These are phyloP conservation scores for Eristalis tenax DNA, from an alignment of 2,888 invertebrate species.

Conservation along the genomic window DNA sequence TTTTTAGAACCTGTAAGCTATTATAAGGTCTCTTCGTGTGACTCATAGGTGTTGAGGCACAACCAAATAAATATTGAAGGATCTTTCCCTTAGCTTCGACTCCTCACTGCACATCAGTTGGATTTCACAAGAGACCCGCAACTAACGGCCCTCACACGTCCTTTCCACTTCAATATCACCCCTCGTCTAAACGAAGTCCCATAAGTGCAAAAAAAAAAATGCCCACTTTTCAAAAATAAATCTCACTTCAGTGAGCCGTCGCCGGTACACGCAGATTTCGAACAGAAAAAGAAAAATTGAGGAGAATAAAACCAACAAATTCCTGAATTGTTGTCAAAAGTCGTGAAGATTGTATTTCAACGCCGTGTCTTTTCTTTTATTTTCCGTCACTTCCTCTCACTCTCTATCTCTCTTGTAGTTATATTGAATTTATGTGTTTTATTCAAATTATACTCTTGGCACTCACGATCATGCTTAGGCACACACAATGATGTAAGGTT, in stretches of 20 bases:
- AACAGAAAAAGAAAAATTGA: background rate
- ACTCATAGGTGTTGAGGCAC: no score
- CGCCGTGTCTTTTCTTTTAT: background rate
- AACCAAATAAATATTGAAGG: no score
- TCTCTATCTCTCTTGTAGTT: background rate
- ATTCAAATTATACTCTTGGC: constrained; percentile 40
- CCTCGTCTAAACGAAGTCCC: background rate
- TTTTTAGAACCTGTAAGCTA: no score
- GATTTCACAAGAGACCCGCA: no score
- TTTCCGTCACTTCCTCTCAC: background rate
- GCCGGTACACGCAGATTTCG: constrained; percentile 8
- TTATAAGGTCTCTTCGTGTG: no score
- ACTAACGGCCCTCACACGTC: background rate
- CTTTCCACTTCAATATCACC: background rate
- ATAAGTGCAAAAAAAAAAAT: background rate
- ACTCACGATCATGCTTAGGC: constrained; percentile 41
- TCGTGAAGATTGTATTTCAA: constrained; percentile 63
- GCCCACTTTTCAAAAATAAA: constrained; percentile 17
- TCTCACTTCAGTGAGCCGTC: background rate
- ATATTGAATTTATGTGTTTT: constrained; percentile 27
- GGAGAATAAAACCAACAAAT: constrained; percentile 32
- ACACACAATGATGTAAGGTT: constrained; percentile 32
- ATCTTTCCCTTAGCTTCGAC: no score
- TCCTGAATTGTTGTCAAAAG: constrained; percentile 36
- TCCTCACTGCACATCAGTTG: no score